Evolutionary conservation across 2,797 vertebrate genomes (phyloP), one percentile per base, ranked within the genome.

Genomic region (Valencia hispanica): DNA sequence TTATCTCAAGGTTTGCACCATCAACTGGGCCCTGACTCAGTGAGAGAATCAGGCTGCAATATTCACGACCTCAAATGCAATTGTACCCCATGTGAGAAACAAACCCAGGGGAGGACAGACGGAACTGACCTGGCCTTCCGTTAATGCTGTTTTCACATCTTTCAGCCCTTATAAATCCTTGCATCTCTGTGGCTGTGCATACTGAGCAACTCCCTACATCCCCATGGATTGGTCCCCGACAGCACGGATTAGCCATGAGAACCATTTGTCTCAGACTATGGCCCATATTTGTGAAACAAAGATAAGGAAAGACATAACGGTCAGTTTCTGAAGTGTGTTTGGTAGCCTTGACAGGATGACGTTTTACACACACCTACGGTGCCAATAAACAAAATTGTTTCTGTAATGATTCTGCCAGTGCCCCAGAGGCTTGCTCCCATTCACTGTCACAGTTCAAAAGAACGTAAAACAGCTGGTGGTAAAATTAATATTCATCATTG

Each of bases 101-200:
- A 12, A 70, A 66, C 36, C 65, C 80, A 12, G 73, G 41, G 48
- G 77, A 83, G 86, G 87, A 74, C 78, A 84, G 78, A 83, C 84
- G 78, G 80, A 85, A 80, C 87, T 86, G 82, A 90, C 88, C 86
- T 59, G 88, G 84, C 90, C 88, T 89, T 88, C 89, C 86, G 85
- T 75, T 88, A 75, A 66, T 15, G 79, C 86, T 79, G 87, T 74
- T 84, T 87, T 74, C 89, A 84, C 87, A 69, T 86, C 83, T 79
- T 84, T 76, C 63, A 3, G 59, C 77, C 71, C 36, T 59, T 59
- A 34, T 86, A 87, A 87, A 84, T 83, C 83, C 82, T 75, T n/a
- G 36, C 75, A 47, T 72, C 71, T 8, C 77, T n/a, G 77, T 41
- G 17, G 88, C 72, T 66, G 71, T 70, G 87, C 84, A 88, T 89